Evolutionary conservation across 2,113 vertebrate species (phyloP).

Genomic region (Aegypius monachus): DNA sequence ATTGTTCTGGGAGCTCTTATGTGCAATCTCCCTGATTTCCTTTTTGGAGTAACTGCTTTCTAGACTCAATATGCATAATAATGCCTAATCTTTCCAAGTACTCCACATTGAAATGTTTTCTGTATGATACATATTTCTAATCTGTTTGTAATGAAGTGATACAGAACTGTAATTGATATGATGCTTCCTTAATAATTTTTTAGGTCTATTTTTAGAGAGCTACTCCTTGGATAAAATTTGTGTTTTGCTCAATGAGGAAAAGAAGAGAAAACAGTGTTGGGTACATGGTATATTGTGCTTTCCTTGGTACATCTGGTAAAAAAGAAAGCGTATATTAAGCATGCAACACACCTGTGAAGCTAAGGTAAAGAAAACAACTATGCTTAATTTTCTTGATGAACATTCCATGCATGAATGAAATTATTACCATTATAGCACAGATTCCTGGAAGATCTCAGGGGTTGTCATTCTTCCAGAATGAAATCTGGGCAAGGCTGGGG

Average conservation of each 20-base stretch:
- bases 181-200: neutral
- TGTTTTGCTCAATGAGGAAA: neutral
- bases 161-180: neutral
- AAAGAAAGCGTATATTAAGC: neutral
- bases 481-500: neutral
- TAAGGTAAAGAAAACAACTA: neutral
- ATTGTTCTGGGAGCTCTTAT: neutral
- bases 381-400: neutral
- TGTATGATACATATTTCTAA: neutral
- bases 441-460: neutral
- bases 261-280: neutral
- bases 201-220: neutral
- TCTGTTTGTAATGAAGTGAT: neutral
- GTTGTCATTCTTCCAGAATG: neutral
- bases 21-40: neutral
- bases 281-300: neutral
- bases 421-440: neutral
- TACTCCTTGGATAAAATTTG: neutral
- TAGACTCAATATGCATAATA: neutral
- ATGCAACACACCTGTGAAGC: neutral
- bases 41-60: neutral
- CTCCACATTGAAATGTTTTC: neutral
- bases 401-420: neutral
- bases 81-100: neutral
- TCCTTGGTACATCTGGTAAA: neutral